These are phyloP conservation scores for Leistus spinibarbis DNA, from an alignment of 2,888 invertebrate species.

Conservation along the genomic window DNA sequence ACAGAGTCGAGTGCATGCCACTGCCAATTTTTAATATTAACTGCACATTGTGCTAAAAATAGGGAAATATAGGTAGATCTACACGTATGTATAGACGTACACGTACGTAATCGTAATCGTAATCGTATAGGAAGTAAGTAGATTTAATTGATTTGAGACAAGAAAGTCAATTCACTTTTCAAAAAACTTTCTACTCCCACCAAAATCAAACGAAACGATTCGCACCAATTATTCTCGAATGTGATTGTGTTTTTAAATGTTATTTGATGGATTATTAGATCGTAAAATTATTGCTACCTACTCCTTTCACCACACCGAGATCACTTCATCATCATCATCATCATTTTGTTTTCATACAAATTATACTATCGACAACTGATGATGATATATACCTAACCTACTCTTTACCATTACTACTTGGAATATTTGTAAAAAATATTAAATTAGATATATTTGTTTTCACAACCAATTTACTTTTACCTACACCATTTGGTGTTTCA, in stretches of 20 bases:
- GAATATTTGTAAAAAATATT: too few species aligned
- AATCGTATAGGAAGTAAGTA: conserved; percentile 7
- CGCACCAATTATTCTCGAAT: conserved; percentile 35
- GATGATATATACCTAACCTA: too few species aligned
- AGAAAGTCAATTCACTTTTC: conserved; percentile 34
- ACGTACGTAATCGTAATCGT: background rate
- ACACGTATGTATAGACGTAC: background rate
- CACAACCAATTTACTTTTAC: too few species aligned
- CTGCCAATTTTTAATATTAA: too few species aligned
- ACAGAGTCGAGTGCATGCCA: too few species aligned
- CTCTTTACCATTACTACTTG: too few species aligned
- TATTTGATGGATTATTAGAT: conserved; percentile 36
- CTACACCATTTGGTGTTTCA: too few species aligned
- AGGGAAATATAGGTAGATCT: background rate
- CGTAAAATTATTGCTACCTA: conserved; percentile 19
- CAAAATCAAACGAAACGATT: conserved; percentile 27
- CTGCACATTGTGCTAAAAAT: too few species aligned
- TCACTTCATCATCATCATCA: background rate
- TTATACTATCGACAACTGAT: background rate
- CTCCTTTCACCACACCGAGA: conserved; percentile 23
- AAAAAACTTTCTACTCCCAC: conserved; percentile 36
- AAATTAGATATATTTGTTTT: too few species aligned
- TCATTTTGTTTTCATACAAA: background rate
- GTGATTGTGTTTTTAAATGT: conserved; percentile 33
- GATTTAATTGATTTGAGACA: conserved; percentile 32